Evolutionary conservation across 2,113 vertebrate genomes (phyloP).

Genomic region (Phainopepla nitens): DNA sequence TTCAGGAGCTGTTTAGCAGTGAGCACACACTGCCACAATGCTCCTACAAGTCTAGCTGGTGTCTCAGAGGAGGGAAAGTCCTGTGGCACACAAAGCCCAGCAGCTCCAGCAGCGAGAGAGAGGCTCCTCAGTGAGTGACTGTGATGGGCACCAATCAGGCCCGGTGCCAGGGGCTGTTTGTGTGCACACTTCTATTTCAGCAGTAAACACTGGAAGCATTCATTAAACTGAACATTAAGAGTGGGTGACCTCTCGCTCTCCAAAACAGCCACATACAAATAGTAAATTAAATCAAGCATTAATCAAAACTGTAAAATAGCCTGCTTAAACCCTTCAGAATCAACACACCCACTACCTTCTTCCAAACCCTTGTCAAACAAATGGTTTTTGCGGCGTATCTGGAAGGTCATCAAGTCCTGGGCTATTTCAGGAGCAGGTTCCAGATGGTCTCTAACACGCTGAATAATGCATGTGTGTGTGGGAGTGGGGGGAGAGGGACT

Average conservation of each 20-base stretch:
- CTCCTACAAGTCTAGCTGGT: not conserved
- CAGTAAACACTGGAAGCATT: not conserved
- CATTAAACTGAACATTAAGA: not conserved
- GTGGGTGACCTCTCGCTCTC: not conserved
- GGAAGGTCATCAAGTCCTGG: conserved; percentile 59
- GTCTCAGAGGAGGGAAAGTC: not conserved
- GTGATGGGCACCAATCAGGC: not conserved
- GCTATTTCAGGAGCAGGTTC: conserved; percentile 57
- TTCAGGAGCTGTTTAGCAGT: not conserved
- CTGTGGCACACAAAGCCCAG: not conserved
- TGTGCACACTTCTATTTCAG: not conserved
- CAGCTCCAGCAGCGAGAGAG: not conserved
- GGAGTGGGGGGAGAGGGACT: conserved; percentile 10
- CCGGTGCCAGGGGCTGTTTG: not conserved
- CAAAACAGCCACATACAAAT: not conserved
- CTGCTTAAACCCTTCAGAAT: not conserved
- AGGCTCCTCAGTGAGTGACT: not conserved
- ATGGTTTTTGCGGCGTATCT: conserved; percentile 2
- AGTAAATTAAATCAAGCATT: conserved; percentile 39
- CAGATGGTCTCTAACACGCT: conserved; percentile 45
- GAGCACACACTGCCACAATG: rapidly evolving
- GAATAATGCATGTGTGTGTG: conserved; percentile 38
- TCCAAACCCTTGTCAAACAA: conserved; percentile 31
- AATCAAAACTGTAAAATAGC: conserved; percentile 36
- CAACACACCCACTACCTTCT: not conserved